Evolutionary conservation across 2,113 vertebrate species (phyloP).

Genomic region (Eonycteris spelaea): DNA sequence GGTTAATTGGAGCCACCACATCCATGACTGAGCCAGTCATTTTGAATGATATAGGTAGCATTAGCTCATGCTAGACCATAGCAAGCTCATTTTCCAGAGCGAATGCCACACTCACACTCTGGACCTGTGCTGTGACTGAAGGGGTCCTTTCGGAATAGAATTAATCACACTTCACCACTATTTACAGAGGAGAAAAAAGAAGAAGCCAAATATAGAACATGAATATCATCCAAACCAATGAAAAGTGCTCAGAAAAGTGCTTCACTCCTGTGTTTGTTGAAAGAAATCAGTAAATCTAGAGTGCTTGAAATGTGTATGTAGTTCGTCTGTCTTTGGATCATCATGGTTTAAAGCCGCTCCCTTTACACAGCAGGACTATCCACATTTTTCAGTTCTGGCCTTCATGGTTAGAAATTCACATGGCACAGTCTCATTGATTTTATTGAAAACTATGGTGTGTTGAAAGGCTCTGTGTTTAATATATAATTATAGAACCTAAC

Average conservation of each 20-base stretch:
- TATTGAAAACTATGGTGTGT: neutral
- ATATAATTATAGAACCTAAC: neutral
- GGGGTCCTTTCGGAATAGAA: neutral
- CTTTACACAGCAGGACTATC: neutral
- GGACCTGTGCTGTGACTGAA: neutral
- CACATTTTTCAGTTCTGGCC: neutral
- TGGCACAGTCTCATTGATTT: neutral
- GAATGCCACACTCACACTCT: neutral
- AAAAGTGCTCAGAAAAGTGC: neutral
- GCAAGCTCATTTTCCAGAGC: slow-evolving; percentile 39
- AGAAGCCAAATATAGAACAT: neutral
- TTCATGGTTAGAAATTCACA: neutral
- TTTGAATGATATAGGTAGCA: slow-evolving; percentile 54
- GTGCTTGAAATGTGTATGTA: neutral
- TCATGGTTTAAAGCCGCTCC: neutral
- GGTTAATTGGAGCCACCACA: slow-evolving; percentile 70
- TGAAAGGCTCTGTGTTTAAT: neutral
- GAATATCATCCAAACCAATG: neutral
- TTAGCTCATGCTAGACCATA: slow-evolving; percentile 41
- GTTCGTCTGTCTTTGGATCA: neutral
- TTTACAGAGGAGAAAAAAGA: slow-evolving; percentile 27
- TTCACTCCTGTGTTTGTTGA: neutral
- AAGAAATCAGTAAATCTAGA: neutral
- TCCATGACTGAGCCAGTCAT: slow-evolving; percentile 44
- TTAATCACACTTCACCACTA: neutral